Evolutionary conservation across 2,113 vertebrate species (phyloP), one percentile per base, ranked within the genome.

Genomic region (Manacus vitellinus): DNA sequence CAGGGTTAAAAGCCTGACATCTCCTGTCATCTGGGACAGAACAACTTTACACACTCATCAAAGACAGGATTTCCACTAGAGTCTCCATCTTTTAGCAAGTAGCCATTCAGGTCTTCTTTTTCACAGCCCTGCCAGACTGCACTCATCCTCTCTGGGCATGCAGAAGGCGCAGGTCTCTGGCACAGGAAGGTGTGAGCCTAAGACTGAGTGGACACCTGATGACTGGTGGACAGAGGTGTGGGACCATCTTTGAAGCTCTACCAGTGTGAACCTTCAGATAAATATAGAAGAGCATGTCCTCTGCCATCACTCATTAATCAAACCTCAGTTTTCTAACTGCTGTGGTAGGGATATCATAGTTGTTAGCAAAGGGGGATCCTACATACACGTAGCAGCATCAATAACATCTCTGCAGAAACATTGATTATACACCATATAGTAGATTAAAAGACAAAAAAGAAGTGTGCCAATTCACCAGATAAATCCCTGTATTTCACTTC

Each of bases 401-500:
- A 10, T 66, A 96, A 46, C 25, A 82, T 73, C 89, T 92, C 87
- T 79, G 81, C 47, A 96, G 74, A 68, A 94, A 93, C 67, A 96
- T 51, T 0, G 43, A 88, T 95, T 93, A 89, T 83, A 76, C 51
- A 76, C 90, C 88, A 82, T 58, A 87, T 17, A 67, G 10, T 35
- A 91, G 37, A 94, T 88, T 62, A 85, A 79, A 95, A 85, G 49
- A 70, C 43, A 76, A 92, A 87, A 62, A 88, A 68, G 65, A 27
- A 75, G 44, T 24, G 12, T 81, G 46, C 37, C 74, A 76, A 37
- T 78, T 95, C 66, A 75, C 25, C 37, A 91, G 49, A 84, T 46
- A 54, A 79, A 77, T 76, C n/a, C 81, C 68, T 1, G 0, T 58
- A 81, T 58, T 93, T 75, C 33, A 67, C 23, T 88, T 79, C 49